phyloP scores from a whole-genome alignment of 2,797 vertebrate genomes.

The Coendou prehensilis region DNA sequence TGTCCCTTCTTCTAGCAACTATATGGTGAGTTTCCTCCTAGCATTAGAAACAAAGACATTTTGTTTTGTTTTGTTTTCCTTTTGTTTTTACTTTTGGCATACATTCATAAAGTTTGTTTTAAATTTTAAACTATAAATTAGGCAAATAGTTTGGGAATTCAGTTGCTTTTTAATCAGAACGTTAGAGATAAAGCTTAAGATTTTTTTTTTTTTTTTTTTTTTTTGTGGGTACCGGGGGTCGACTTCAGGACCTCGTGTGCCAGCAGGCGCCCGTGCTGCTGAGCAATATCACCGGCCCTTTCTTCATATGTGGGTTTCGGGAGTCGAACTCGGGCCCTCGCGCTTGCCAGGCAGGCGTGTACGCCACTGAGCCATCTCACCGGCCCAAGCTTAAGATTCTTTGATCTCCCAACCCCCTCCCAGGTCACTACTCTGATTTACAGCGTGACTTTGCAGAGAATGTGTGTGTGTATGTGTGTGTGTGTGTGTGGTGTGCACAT shows the following conservation, averaged over 20 bases:
- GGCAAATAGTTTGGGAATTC: neutral
- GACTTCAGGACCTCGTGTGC: no score
- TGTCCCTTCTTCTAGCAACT: neutral
- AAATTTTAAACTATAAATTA: neutral
- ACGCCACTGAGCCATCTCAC: no score
- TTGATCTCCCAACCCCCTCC: neutral
- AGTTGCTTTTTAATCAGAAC: slow-evolving; percentile 37
- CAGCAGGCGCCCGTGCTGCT: no score
- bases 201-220: neutral
- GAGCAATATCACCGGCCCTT: no score
- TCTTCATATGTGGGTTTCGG: no score
- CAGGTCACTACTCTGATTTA: neutral
- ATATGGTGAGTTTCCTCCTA: neutral
- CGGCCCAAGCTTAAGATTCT: neutral
- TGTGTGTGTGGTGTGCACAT: neutral
- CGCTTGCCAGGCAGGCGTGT: no score
- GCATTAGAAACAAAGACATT: neutral
- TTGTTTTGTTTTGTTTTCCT: neutral
- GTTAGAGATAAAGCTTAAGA: neutral
- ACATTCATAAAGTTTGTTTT: slow-evolving; percentile 24
- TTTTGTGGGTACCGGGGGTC: no score
- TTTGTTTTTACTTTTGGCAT: slow-evolving; percentile 50
- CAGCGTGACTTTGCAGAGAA: neutral
- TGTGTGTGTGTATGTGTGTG: neutral
- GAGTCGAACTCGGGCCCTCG: no score